Evolutionary conservation across 2,888 invertebrate species (phyloP), one percentile per base, ranked within the genome.

Genomic region (Dascillus cervinus): DNA sequence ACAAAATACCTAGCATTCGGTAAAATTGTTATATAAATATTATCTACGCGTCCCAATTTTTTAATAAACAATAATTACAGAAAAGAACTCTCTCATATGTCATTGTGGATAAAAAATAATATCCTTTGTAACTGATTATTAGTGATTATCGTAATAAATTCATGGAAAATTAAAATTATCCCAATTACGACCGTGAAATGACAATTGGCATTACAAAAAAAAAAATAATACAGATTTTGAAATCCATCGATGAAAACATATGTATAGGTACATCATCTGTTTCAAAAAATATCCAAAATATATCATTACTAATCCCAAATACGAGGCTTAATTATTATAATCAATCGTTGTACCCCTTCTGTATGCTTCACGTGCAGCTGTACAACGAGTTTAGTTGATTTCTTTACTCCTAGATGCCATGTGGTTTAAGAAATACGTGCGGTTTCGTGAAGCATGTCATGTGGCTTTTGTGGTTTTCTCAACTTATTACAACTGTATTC

Each of bases 311-410:
- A 11, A 17, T 32, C 23, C 15, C 36, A 21, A 43, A 45, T 42
- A 22, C 32, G 22, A 40, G 31, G n/a, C 29, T 30, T 46, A 48
- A 48, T 48, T 46, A 48, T 43, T 42, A 45, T 48, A 46, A 48
- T 48, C 44, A 46, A 44, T 44, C 32, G 17, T 19, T 29, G 15
- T 29, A 23, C 27, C 29, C 33, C 20, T 34, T 13, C 28, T 25
- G 22, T 28, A 39, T n/a, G n/a, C n/a, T n/a, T n/a, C n/a, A n/a
- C 22, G 22, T 19, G 31, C 40, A 40, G 35, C 33, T 40, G 36
- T 31, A 34, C 11, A 27, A 21, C 11, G 22, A 31, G 29, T 26
- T 21, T 23, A 14, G 26, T 26, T 22, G 26, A 37, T 24, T 14
- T 22, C 20, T 39, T 34, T 30, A 37, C 41, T 41, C 38, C 42